Conservation (phyloP, 2,113 vertebrate genomes). For the Octodon degus region DNA sequence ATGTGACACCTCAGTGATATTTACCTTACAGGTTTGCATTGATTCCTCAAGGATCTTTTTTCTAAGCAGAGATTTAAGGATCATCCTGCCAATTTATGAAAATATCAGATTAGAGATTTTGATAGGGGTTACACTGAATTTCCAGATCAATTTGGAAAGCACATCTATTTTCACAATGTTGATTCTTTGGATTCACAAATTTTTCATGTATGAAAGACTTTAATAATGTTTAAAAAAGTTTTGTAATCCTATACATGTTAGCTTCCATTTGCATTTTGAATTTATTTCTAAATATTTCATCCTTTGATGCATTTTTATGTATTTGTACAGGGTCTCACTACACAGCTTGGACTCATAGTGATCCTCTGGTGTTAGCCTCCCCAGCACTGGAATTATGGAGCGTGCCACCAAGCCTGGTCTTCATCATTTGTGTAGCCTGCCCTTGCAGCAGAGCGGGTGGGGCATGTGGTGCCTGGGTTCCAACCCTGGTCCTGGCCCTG, state of each 20-base stretch:
- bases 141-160: neutral
- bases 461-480: too few species aligned
- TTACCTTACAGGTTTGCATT: neutral
- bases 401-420: too few species aligned
- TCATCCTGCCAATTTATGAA: neutral
- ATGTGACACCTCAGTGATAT: neutral
- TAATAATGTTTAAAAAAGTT: neutral
- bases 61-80: neutral
- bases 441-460: too few species aligned
- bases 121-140: neutral
- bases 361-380: too few species aligned
- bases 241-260: neutral
- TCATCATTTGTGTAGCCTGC: too few species aligned
- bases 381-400: too few species aligned
- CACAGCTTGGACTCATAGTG: too few species aligned
- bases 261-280: neutral
- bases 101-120: neutral
- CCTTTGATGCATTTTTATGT: too few species aligned
- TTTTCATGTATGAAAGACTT: neutral
- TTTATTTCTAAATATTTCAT: neutral
- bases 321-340: too few species aligned
- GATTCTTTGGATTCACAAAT: neutral
- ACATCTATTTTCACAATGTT: neutral
- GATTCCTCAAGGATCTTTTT: neutral
- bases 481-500: too few species aligned